Evolutionary conservation across 2,113 vertebrate species (phyloP), one percentile per base, ranked within the genome.

Genomic region (Riparia riparia): DNA sequence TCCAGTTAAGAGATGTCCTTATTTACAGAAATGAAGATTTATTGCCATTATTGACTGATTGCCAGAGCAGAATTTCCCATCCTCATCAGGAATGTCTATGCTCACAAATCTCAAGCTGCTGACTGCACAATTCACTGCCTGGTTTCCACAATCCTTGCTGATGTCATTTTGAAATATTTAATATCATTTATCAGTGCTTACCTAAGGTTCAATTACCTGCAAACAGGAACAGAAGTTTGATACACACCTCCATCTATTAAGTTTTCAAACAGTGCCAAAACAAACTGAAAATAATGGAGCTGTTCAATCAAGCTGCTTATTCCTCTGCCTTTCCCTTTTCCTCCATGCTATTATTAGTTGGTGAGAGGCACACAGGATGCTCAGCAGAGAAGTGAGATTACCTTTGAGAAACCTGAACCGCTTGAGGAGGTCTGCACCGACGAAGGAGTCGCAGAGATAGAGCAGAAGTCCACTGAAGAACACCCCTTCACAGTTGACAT

Each of bases 361-460:
- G 20, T 1, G 8, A 69, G 45, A 69, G 84, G 61, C 45, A 42
- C 45, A 11, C 2, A 10, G 71, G 32, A 42, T 22, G 56, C 63
- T 45, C 51, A 51, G 76, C 66, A 84, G n/a, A 89, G 53, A 80
- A 49, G 9, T 6, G 61, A 54, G 22, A 71, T 93, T 97, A 99
- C 99, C 99, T 99, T 99, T 99, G 94, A 99, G 98, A 96, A 99
- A 99, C 89, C 97, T 97, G 97, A 99, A 99, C 86, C 98, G 98
- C 98, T 99, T 99, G 83, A 99, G 99, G 90, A 99, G 98, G 82
- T 99, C 98, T 31, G 99, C 98, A 24, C 99, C 98, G 3, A 99
- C 99, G 1, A 99, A 99, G 94, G 99, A 99, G 98, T 99, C 99
- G 4, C 99, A 99, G 97, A 99, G 99, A 96, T 99, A 99, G 91